Conservation (phyloP, 2,113 vertebrate genomes). For the Tympanuchus pallidicinctus region DNA sequence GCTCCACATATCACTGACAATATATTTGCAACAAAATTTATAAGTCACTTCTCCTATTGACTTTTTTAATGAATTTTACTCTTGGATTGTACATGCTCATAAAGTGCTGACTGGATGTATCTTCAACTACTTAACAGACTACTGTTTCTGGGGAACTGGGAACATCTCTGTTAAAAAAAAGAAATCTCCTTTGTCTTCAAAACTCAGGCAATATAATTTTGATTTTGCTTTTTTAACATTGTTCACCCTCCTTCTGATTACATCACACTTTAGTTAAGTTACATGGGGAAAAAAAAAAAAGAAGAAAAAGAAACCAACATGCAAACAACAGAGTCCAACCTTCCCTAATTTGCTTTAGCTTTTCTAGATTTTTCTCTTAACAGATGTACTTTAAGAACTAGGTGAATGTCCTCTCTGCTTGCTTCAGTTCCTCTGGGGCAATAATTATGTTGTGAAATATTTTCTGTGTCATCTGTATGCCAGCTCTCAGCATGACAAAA, state of each 20-base stretch:
- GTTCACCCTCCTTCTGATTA: neutral
- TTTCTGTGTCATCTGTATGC: neutral
- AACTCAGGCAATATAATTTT: neutral
- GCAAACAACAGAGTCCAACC: neutral
- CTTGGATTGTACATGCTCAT: neutral
- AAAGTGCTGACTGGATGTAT: neutral
- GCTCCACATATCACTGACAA: neutral
- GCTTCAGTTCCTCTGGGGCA: neutral
- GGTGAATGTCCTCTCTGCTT: neutral
- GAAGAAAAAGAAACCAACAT: neutral
- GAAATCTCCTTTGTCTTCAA: neutral
- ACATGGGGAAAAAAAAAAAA: neutral
- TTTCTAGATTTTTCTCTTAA: neutral
- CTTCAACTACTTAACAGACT: slow-evolving; percentile 19
- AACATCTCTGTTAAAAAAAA: neutral
- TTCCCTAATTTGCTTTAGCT: neutral
- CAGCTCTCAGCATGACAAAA: neutral
- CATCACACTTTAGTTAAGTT: neutral
- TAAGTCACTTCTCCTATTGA: neutral
- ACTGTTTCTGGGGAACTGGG: neutral
- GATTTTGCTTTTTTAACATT: neutral
- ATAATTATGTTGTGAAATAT: neutral
- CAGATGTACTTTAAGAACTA: neutral
- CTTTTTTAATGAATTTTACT: slow-evolving; percentile 25
- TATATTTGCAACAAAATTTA: slow-evolving; percentile 13